Conservation (phyloP, 2,113 vertebrate genomes). For the Proterorhinus semilunaris region DNA sequence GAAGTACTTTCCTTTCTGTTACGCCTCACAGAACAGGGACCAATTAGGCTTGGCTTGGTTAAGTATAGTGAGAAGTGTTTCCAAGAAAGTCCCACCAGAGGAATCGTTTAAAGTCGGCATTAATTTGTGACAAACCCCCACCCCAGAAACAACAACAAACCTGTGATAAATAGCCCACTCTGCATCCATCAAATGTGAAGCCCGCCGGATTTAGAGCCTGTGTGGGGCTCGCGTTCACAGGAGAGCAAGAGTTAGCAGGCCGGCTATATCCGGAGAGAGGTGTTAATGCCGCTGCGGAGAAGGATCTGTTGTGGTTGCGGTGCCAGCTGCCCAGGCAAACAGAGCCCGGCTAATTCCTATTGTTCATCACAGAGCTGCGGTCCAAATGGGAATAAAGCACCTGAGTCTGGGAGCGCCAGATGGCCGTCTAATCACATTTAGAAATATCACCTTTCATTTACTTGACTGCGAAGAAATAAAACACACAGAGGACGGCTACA, state of each 20-base stretch:
- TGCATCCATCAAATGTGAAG: neutral
- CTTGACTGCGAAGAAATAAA: neutral
- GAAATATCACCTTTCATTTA: slow-evolving; percentile 3
- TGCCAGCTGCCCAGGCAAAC: slow-evolving; percentile 8
- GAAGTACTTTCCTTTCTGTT: neutral
- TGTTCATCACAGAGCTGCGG: neutral
- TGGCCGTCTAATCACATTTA: slow-evolving; percentile 2
- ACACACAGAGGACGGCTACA: neutral
- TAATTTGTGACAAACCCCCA: neutral
- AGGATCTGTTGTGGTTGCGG: neutral
- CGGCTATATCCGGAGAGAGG: slow-evolving; percentile 8
- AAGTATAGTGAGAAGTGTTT: neutral
- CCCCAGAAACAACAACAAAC: neutral
- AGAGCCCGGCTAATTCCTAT: slow-evolving; percentile 1
- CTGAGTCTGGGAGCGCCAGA: neutral
- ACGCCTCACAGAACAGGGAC: neutral
- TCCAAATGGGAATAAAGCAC: slow-evolving; percentile 6
- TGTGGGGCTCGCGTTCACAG: neutral
- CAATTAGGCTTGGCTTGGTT: neutral
- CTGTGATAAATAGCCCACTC: slow-evolving; percentile 1
- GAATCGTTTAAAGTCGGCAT: neutral
- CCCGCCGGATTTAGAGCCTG: neutral
- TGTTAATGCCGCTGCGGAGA: neutral
- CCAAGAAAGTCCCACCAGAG: neutral
- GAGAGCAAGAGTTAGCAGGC: neutral